Base-by-base conservation (phyloP, 2,888 invertebrate species). In the Sphecodes monilicornis region DNA sequence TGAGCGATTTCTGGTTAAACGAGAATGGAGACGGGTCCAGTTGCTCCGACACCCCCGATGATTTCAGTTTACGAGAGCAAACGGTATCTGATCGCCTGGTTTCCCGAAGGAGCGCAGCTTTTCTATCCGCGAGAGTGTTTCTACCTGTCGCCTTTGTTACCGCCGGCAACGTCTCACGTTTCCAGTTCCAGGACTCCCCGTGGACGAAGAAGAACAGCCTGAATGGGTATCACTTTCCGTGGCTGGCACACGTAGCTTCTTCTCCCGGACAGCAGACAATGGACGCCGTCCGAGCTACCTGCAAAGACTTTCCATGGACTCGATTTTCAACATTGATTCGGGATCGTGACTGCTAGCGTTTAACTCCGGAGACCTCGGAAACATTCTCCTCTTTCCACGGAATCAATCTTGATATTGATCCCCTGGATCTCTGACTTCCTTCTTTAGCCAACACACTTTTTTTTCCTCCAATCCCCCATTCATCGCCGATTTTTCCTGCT, bases 101-200 rank as follows among this genome's bases (percentile, higher is more conserved):
- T 84, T 84, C 81, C 70, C 75, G 77, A 73, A 71, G 73, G 79
- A 83, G 87, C 80, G 86, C 82, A 86, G 82, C 89, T 90, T 90
- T 91, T 89, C 85, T 80, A 74, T 80, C 68, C 74, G 60, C 73
- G 80, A 86, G 90, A 93, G 94, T 94, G 93, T 94, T 93, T 93
- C 92, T 94, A 94, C 94, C 94, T 94, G 93, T 93, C 90, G 91
- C 79, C 89, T 92, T 93, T 94, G 94, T 93, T 89, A 83, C 82
- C 88, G 43, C 85, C 85, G 86, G 89, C 77, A 78, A 89, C 91
- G 90, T 92, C 91, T 93, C 93, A 90, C 91, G 89, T 93, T 93
- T 93, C 93, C 90, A 91, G 91, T 93, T 92, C 86, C 85, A 86
- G 84, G 90, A 89, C 88, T 82, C 86, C 90, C 89, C 88, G 88